Base-by-base conservation (phyloP, 2,113 vertebrate species). In the Lophotis ruficrista region DNA sequence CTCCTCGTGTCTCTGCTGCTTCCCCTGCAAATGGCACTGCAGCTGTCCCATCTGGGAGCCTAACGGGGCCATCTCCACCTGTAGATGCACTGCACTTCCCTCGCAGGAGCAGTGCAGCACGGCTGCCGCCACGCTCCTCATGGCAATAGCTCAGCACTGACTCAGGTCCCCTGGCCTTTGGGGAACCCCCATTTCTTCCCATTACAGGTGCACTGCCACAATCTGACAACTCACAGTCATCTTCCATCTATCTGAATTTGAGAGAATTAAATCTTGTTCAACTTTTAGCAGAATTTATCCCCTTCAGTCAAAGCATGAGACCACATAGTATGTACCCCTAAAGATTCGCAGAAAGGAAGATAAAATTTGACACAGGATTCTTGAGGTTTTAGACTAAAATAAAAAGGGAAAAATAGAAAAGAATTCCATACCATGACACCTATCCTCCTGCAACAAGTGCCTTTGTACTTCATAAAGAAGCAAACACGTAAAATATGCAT, bases 111-210 rank as follows among this genome's bases (percentile, higher is more conserved):
- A 33, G 30, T 14, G 35, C 27, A 60, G 14, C 11, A 12, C 13
- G 0, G 0, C 16, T 27, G 25, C 43, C 58, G 23, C 8, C 10
- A 12, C 0, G 4, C 8, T 57, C 18, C 48, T 33, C 56, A 16
- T 33, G 9, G 8, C 27, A 61, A n/a, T 5, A 62, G 16, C 21
- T 77, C 54, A 73, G 43, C 56, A 30, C 18, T 2, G 0, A 48
- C 10, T 21, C 22, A 35, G 2, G 10, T 73, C 21, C 58, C 48
- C 16, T 3, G 2, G 24, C 13, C 45, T 51, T 54, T 35, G 30
- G 38, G 12, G 19, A 64, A 20, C 5, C 15, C 10, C 21, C 0
- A 2, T 41, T 83, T 73, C 37, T 72, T 84, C 54, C 24, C 33
- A 28, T 15, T 33, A 1, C 4, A 9, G 16, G 3, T 31, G 27